Evolutionary conservation across 2,888 invertebrate species (phyloP).

Genomic region (Galeopsomyia nigrocyanea): DNA sequence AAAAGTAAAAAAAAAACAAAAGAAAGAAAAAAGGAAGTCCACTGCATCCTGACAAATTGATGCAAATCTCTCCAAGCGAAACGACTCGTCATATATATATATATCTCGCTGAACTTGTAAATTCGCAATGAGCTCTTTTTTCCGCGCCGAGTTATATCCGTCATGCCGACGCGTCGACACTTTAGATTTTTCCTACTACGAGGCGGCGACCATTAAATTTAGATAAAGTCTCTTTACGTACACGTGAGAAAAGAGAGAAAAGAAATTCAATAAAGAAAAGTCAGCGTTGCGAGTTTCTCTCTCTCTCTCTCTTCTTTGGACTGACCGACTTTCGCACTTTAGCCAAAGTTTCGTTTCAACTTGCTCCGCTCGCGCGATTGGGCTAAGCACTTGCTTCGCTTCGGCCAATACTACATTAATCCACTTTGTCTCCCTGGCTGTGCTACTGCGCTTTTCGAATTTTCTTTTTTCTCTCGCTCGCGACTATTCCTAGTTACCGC

Average conservation of each 20-base stretch:
- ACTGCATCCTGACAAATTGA: slow-evolving; percentile 12
- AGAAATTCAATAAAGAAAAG: slow-evolving; percentile 21
- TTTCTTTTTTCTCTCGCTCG: too few species aligned
- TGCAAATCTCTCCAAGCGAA: slow-evolving; percentile 21
- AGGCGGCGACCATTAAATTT: slow-evolving; percentile 13
- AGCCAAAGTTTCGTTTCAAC: slow-evolving; percentile 11
- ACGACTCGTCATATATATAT: slow-evolving; percentile 9
- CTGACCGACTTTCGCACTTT: slow-evolving; percentile 35
- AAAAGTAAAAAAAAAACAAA: too few species aligned
- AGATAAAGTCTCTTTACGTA: slow-evolving; percentile 1
- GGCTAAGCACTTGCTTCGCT: neutral
- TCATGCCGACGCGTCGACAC: neutral
- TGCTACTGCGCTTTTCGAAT: too few species aligned
- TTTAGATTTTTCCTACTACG: neutral
- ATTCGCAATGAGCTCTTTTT: slow-evolving; percentile 25
- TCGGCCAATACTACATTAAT: slow-evolving; percentile 23
- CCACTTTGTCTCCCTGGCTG: slow-evolving; percentile 12
- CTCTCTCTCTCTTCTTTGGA: too few species aligned
- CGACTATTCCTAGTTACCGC: neutral
- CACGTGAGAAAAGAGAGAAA: neutral
- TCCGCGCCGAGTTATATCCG: slow-evolving; percentile 3
- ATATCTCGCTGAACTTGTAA: slow-evolving; percentile 23
- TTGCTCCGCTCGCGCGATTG: slow-evolving; percentile 15
- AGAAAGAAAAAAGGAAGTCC: slow-evolving; percentile 3
- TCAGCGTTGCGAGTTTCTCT: neutral